These are phyloP conservation scores for Tenualosa ilisha DNA, from an alignment of 2,797 vertebrate species.

Conservation along the genomic window DNA sequence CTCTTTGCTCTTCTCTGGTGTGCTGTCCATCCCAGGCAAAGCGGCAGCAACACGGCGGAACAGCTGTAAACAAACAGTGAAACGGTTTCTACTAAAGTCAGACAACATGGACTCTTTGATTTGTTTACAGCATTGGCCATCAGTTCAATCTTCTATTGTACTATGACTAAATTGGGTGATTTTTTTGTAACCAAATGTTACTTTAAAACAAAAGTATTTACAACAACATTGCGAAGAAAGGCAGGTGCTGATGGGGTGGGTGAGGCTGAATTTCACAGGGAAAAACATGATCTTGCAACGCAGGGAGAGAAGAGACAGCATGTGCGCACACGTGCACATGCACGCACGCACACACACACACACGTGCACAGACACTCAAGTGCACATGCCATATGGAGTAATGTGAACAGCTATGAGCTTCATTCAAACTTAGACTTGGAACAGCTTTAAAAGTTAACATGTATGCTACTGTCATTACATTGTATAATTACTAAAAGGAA, in stretches of 20 bases:
- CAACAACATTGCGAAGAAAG: background rate
- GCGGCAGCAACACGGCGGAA: constrained; percentile 87
- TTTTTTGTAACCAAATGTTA: background rate
- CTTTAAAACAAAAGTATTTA: background rate
- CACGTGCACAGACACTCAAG: background rate
- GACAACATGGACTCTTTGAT: background rate
- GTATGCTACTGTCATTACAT: background rate
- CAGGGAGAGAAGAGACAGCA: background rate
- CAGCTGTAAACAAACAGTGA: constrained; percentile 68
- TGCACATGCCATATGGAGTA: background rate
- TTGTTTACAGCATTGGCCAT: background rate
- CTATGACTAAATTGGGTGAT: background rate
- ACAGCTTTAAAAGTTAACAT: background rate
- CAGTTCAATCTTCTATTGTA: background rate
- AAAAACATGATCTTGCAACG: background rate
- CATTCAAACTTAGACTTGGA: background rate
- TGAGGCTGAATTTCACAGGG: background rate
- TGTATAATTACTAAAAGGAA: background rate
- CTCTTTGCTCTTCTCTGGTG: constrained; percentile 89
- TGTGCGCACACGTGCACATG: too few relatives aligned
- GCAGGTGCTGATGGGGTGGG: background rate
- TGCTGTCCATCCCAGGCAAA: constrained; percentile 88
- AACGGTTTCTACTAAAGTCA: background rate
- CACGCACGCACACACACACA: too few relatives aligned
- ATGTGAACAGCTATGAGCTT: constrained; percentile 4